Evolutionary conservation across 2,797 vertebrate species (phyloP), one percentile per base, ranked within the genome.

Genomic region (Sternotherus odoratus): DNA sequence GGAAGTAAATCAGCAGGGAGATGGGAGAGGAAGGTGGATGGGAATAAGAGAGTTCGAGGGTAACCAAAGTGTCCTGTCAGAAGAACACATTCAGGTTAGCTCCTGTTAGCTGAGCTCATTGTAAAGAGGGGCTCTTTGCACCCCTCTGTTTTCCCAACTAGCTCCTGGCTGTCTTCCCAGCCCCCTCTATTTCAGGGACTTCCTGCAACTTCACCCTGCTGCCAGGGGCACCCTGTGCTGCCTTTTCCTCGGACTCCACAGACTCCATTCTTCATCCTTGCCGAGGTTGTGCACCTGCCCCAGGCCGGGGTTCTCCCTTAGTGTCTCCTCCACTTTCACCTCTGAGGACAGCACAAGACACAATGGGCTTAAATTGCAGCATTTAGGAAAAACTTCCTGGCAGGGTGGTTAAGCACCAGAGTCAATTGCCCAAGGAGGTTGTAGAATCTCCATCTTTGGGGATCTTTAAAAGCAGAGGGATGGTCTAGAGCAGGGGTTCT

Each of bases 261-360:
- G n/a, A n/a, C 17, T 63, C n/a, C 60, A 66, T 36, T 66, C 63
- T n/a, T 57, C n/a, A n/a, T n/a, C n/a, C n/a, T n/a, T n/a, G n/a
- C n/a, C 3, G 13, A 21, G 57, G 30, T 7, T 33, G 30, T 4
- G 7, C 30, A 4, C 7, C 4, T 8, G n/a, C 17, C 4, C 15
- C 57, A 63, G 57, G 7, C 16, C 16, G 6, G 15, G 60, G 33
- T 36, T 66, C n/a, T 23, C 66, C 10, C 16, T 36, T 69, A 17
- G 6, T 39, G 66, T n/a, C n/a, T 13, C 17, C 33, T 19, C 17
- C 36, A 6, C 66, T 36, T 53, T 53, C 23, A 53, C 53, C 23
- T 53, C 53, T 24, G 23, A 53, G 53, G 53, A 24, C 9, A 5
- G 53, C 21, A 53, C 23, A 53, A 24, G 53, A 10, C 23, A 21